Percentiles rank a stretch among this genome's conserved stretches.
Conservation (phyloP, 2,888 invertebrate genomes). For the Rotaria macrura region DNA sequence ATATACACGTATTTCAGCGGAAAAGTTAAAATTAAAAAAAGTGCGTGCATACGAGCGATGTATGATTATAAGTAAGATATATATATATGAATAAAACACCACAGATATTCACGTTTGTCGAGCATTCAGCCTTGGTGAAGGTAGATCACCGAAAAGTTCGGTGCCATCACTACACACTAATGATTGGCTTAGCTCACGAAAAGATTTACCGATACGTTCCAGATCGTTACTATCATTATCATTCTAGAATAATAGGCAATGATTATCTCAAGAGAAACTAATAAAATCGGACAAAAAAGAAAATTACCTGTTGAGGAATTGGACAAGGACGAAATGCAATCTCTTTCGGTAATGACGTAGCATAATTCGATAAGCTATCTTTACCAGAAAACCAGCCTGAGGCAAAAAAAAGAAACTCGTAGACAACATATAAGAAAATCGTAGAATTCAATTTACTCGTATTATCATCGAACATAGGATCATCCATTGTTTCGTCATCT, state of each 20-base stretch:
- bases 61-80: neutral
- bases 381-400: neutral
- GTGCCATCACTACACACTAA: neutral
- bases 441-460: neutral
- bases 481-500: neutral
- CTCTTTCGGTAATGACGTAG: neutral
- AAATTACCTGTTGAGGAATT: neutral
- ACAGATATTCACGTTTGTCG: neutral
- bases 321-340: neutral
- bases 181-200: conserved; percentile 7
- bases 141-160: neutral
- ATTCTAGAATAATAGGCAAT: neutral
- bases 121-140: neutral
- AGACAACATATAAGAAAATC: too few species aligned
- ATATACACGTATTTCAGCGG: neutral
- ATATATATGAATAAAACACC: neutral
- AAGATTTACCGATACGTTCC: conserved; percentile 16
- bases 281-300: neutral
- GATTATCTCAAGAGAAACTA: neutral
- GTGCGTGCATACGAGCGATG: neutral
- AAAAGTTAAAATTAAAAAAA: neutral
- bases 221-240: neutral
- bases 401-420: too few species aligned
- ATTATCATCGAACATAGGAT: neutral
- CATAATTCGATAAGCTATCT: neutral